Percentiles rank a stretch among this genome's conserved stretches.
Evolutionary conservation across 2,797 vertebrate species (phyloP).

Genomic region (Ficedula albicollis): DNA sequence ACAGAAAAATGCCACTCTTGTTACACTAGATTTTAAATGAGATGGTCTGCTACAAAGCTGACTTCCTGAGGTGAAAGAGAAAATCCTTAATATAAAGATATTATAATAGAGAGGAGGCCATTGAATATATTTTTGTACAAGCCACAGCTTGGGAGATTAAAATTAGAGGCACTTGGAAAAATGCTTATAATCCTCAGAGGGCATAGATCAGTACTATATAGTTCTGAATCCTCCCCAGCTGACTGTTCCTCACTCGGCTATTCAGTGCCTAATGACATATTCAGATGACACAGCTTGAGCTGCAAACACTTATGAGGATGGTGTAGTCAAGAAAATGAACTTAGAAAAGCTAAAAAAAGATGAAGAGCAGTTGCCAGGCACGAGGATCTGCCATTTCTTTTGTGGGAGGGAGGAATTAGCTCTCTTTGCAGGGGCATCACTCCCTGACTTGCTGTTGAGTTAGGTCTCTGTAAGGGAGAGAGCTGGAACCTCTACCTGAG

Average conservation of each 20-base stretch:
- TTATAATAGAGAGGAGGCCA: constrained; percentile 33
- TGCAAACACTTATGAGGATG: constrained; percentile 54
- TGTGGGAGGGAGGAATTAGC: not conserved
- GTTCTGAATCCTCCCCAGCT: constrained; percentile 57
- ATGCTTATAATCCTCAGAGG: constrained; percentile 54
- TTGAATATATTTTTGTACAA: constrained; percentile 61
- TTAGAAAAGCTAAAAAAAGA: constrained; percentile 49
- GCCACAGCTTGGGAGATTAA: constrained; percentile 60
- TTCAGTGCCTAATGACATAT: constrained; percentile 67
- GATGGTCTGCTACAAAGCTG: constrained; percentile 37
- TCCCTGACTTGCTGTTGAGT: not conserved
- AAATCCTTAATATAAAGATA: constrained; percentile 58
- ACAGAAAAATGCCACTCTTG: constrained; percentile 33
- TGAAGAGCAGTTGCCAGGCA: not conserved
- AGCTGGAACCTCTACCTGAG: not conserved
- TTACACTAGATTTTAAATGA: constrained; percentile 28
- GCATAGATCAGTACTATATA: constrained; percentile 57
- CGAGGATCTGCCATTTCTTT: not conserved
- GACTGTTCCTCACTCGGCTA: constrained; percentile 44
- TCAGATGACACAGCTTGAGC: constrained; percentile 68
- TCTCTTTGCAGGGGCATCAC: not conserved
- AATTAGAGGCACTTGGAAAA: constrained; percentile 66
- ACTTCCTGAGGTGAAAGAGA: constrained; percentile 54
- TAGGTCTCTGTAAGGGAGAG: not conserved
- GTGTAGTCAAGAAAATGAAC: constrained; percentile 54